Percentiles rank a stretch among this genome's conserved stretches.
Conservation (phyloP, 2,888 invertebrate species). For the Nymphalis c-album region DNA sequence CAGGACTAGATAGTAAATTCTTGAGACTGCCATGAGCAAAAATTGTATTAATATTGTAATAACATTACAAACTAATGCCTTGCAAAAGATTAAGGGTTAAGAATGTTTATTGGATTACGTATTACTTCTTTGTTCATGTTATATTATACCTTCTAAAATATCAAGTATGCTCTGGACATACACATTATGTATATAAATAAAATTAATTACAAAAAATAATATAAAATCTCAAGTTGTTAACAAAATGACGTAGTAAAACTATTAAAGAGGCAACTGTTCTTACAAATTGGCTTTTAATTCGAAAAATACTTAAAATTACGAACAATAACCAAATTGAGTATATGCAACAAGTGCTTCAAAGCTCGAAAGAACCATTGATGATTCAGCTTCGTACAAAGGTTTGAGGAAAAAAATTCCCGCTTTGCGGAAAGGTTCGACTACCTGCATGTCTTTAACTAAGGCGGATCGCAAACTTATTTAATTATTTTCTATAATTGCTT, state of each 20-base stretch:
- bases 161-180: neutral
- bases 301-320: too few species aligned
- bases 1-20: constrained; percentile 3
- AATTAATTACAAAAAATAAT: too few species aligned
- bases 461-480: constrained; percentile 41
- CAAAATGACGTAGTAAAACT: too few species aligned
- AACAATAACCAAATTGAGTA: constrained; percentile 44
- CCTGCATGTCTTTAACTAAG: constrained; percentile 58
- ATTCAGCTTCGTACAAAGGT: constrained; percentile 55
- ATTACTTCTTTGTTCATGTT: constrained; percentile 12
- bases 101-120: constrained; percentile 31
- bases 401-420: constrained; percentile 57
- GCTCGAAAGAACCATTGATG: constrained; percentile 49
- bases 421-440: constrained; percentile 66
- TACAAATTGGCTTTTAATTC: neutral
- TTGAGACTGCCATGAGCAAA: neutral
- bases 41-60: constrained; percentile 9
- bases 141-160: neutral
- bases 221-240: too few species aligned
- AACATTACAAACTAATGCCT: constrained; percentile 22
- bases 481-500: neutral
- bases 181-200: neutral
- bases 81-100: constrained; percentile 22
- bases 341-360: constrained; percentile 58
- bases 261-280: neutral